Conservation (phyloP, 2,888 invertebrate species). For the Margaritifera margaritifera region DNA sequence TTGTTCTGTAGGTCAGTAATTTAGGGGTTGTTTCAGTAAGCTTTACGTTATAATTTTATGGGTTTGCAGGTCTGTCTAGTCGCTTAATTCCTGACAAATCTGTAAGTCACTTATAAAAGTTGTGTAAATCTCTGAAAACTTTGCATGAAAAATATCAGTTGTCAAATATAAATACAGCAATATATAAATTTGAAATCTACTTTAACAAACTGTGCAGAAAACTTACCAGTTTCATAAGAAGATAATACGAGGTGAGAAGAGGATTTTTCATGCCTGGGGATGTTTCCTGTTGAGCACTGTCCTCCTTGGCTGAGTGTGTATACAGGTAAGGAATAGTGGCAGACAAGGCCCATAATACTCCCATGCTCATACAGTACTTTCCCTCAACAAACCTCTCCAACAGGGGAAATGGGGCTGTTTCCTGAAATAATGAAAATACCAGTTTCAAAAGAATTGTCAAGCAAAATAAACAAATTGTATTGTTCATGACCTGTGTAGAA, state of each 20-base stretch:
- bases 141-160: no score
- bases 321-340: slow-evolving; percentile 64
- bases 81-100: no score
- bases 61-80: no score
- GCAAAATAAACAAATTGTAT: no score
- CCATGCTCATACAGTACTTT: slow-evolving; percentile 56
- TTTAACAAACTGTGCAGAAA: background rate
- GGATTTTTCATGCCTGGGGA: slow-evolving; percentile 46
- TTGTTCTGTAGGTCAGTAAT: no score
- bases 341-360: slow-evolving; percentile 67
- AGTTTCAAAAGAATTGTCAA: no score
- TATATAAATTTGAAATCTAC: background rate
- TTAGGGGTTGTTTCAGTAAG: no score
- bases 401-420: slow-evolving; percentile 54
- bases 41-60: no score
- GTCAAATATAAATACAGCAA: background rate
- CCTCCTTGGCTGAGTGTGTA: slow-evolving; percentile 44
- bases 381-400: slow-evolving; percentile 57
- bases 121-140: no score
- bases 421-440: slow-evolving; percentile 28
- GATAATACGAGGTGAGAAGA: slow-evolving; percentile 46
- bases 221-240: slow-evolving; percentile 55
- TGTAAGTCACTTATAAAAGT: no score
- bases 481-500: no score
- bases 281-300: slow-evolving; percentile 9